Conservation (phyloP, 2,113 vertebrate genomes). For the Pangasianodon gigas region DNA sequence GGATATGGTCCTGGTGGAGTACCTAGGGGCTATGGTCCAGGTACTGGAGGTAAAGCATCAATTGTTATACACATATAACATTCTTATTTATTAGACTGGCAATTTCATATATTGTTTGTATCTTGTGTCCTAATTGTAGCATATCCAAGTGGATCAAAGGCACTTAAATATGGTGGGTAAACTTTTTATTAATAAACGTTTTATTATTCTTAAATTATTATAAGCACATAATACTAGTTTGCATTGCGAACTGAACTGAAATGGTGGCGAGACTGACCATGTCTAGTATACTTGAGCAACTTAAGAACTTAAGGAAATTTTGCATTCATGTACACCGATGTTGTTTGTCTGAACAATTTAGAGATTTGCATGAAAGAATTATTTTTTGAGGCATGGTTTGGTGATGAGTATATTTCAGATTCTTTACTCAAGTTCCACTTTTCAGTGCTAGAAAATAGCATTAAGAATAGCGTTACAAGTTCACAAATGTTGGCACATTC, state of each 20-base stretch:
- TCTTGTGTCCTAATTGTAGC: conserved; percentile 42
- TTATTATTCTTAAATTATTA: not conserved
- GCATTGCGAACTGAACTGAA: not conserved
- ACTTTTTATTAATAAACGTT: too few relatives aligned
- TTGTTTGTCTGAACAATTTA: not conserved
- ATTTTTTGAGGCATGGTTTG: not conserved
- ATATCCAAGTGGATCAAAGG: conserved; percentile 60
- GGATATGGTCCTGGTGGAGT: conserved; percentile 64
- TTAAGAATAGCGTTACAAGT: not conserved
- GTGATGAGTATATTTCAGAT: not conserved
- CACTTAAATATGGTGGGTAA: conserved; percentile 58
- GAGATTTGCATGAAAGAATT: not conserved
- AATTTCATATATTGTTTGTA: conserved; percentile 12
- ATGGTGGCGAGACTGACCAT: not conserved
- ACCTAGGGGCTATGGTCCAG: conserved; percentile 62
- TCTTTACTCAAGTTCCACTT: not conserved
- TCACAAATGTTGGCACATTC: not conserved
- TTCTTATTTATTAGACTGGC: not conserved
- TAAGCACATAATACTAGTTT: not conserved
- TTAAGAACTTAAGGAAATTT: not conserved
- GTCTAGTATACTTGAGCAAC: not conserved
- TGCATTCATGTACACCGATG: not conserved
- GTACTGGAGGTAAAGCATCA: conserved; percentile 37
- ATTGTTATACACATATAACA: not conserved
- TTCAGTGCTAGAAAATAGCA: not conserved